A percentile compares a stretch with the other conserved stretches of the same genome.
Conservation (phyloP, 2,888 invertebrate genomes). For the Melinopterus prodromus region DNA sequence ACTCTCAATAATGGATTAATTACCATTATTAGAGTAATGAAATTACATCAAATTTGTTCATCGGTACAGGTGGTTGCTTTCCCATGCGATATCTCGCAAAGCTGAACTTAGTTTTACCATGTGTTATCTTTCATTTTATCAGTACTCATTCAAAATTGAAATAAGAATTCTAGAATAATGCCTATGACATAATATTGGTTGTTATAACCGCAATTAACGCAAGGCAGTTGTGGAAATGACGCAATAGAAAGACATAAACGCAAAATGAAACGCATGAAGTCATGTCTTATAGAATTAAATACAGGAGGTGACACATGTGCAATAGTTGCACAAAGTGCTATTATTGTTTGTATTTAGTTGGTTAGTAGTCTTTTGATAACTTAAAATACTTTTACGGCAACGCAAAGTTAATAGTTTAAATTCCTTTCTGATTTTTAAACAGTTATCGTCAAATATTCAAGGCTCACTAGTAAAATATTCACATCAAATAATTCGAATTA, state of each 20-base stretch:
- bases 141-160: not conserved
- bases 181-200: not conserved
- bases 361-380: not conserved
- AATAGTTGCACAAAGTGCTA: not conserved
- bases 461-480: not conserved
- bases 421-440: not conserved
- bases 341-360: not conserved
- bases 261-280: slow-evolving; percentile 4
- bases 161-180: not conserved
- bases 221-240: not conserved
- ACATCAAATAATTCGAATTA: no score
- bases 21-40: no score
- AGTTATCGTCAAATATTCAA: not conserved
- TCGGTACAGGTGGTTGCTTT: no score
- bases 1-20: no score
- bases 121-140: no score
- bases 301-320: not conserved
- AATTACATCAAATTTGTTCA: no score
- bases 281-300: not conserved
- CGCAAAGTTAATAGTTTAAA: not conserved
- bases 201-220: not conserved
- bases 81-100: no score
- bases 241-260: not conserved
- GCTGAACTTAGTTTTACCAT: no score
- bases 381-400: not conserved